phyloP scores from a whole-genome alignment of 2,113 vertebrate genomes.

The Corvus cornix region DNA sequence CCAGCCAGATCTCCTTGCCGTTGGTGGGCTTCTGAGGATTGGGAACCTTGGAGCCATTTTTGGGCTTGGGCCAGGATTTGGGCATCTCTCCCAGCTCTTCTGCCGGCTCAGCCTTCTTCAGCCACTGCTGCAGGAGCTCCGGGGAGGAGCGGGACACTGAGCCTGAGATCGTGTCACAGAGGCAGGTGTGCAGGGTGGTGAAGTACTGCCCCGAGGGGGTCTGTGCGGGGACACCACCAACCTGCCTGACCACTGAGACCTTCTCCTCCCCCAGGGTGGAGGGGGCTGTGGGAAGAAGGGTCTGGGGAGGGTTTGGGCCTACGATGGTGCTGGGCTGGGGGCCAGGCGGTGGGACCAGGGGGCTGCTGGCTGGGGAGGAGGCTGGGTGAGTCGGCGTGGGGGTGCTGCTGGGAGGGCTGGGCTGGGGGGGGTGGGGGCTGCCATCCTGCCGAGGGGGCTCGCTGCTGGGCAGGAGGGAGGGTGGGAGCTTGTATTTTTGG shows the following conservation, averaged over 20 bases:
- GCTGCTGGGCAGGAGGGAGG: accelerated
- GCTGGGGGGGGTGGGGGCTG: not conserved
- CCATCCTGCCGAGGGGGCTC: accelerated
- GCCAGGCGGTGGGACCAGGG: accelerated
- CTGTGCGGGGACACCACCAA: not conserved
- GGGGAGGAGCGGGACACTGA: constrained; percentile 74
- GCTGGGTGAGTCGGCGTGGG: accelerated
- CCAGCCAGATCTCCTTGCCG: constrained; percentile 81
- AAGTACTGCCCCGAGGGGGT: constrained; percentile 73
- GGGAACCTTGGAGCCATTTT: constrained; percentile 61
- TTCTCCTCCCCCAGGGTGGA: not conserved
- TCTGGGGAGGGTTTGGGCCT: constrained; percentile 18
- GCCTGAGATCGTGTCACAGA: constrained; percentile 77
- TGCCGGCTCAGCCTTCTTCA: constrained; percentile 20
- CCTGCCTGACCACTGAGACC: not conserved
- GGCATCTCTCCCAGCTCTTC: constrained; percentile 57
- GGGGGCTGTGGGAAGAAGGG: not conserved
- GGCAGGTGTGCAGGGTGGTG: constrained; percentile 77
- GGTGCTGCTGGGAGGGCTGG: not conserved
- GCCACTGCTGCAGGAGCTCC: constrained; percentile 70
- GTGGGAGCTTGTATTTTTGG: constrained; percentile 45
- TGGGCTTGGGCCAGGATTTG: constrained; percentile 59
- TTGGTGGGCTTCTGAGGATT: constrained; percentile 35
- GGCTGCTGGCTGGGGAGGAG: not conserved
- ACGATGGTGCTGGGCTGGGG: not conserved